Base-by-base conservation (phyloP, 2,888 invertebrate species). In the Leptura quadrifasciata region DNA sequence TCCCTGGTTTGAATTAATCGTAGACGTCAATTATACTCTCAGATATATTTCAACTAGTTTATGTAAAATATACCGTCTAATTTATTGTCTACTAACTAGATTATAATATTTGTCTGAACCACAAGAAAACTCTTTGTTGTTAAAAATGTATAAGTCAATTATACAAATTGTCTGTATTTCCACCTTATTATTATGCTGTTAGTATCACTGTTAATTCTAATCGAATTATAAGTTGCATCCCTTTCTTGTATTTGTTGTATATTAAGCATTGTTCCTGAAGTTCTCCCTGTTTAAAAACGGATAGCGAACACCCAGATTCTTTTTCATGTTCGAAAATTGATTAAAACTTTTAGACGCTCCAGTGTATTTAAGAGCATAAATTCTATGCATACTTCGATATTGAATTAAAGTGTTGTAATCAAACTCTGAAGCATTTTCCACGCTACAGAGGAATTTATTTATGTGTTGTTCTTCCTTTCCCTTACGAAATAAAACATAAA, bases 351-450 rank as follows among this genome's bases (percentile, higher is more conserved):
- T 88, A 87, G 87, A 87, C 87, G 87, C 86, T 86, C 84, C 87
- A 84, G 84, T 86, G 87, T 88, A 88, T 88, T 89, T 88, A 88
- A 89, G 88, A 86, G 88, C 88, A 89, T 89, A 88, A 89, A 89
- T 89, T 89, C 88, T 88, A 88, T 88, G 89, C 88, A 89, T 89
- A 89, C 88, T 89, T 89, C 88, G 88, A 88, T 88, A 89, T 89
- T 88, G 88, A 88, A 89, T 89, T 89, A 89, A 88, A 89, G 88
- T 88, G 88, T 88, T 88, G 87, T 88, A 85, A 84, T 84, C 85
- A 85, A 85, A 84, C 84, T 83, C 85, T 74, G 74, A 79, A 81
- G 84, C 80, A 80, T 85, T 85, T 84, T 82, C 83, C 79, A 80
- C 83, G 71, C 69, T 69, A 71, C 61, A 58, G 72, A 27, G 85